phyloP scores from a whole-genome alignment of 2,113 vertebrate species.

The Chaetura pelagica region DNA sequence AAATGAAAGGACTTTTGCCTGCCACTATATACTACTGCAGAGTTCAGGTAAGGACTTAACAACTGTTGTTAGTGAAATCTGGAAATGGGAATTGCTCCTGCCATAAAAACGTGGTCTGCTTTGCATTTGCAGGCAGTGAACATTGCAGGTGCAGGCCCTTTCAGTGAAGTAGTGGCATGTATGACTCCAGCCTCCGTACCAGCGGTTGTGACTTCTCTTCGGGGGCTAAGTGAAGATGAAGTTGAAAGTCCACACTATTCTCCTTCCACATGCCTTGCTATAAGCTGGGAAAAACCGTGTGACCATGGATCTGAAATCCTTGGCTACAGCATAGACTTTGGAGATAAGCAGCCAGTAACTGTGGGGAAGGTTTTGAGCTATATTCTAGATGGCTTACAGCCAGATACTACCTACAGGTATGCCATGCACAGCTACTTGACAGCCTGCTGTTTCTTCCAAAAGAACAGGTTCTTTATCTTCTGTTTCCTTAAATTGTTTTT shows the following conservation, averaged over 20 bases:
- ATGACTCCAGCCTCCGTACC: constrained; percentile 94
- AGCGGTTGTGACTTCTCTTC: constrained; percentile 87
- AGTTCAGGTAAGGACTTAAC: constrained; percentile 84
- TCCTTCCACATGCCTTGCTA: constrained; percentile 91
- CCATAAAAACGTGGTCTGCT: not conserved
- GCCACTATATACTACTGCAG: constrained; percentile 93
- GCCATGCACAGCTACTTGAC: not conserved
- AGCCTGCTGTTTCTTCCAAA: not conserved
- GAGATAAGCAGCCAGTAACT: constrained; percentile 89
- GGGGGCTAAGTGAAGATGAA: constrained; percentile 84
- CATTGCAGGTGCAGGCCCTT: constrained; percentile 87
- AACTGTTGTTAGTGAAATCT: not conserved
- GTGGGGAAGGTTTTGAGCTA: constrained; percentile 86
- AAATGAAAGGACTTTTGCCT: constrained; percentile 92
- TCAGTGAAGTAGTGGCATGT: constrained; percentile 89
- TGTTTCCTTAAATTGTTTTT: not conserved
- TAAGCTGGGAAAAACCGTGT: constrained; percentile 91
- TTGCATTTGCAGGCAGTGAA: constrained; percentile 85
- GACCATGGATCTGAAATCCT: constrained; percentile 94
- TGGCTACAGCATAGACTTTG: constrained; percentile 93
- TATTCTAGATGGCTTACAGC: constrained; percentile 90
- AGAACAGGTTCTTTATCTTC: not conserved
- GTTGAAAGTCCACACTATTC: constrained; percentile 82
- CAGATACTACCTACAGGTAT: constrained; percentile 97
- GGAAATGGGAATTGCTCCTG: not conserved